A percentile compares a stretch with the other conserved stretches of the same genome.
These are phyloP conservation scores for Rhineura floridana DNA, from an alignment of 2,113 vertebrate genomes.

Conservation along the genomic window DNA sequence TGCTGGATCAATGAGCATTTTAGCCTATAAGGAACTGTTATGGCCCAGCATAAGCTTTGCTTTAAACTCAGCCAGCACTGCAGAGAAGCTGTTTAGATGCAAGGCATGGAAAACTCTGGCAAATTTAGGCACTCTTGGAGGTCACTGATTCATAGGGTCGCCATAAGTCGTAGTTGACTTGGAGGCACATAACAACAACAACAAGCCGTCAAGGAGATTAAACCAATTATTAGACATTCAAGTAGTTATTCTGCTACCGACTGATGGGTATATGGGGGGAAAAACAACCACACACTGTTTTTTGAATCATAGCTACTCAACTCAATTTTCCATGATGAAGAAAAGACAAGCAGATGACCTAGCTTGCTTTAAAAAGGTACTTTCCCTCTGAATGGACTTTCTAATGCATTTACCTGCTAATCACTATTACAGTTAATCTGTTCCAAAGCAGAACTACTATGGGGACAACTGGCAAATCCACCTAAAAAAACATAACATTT, in stretches of 20 bases:
- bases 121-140: too few species aligned
- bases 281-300: slow-evolving; percentile 19
- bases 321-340: slow-evolving; percentile 23
- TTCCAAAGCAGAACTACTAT: not conserved
- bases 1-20: not conserved
- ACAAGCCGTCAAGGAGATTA: slow-evolving; percentile 32
- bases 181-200: too few species aligned
- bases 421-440: not conserved
- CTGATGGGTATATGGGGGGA: not conserved
- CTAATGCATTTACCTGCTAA: not conserved
- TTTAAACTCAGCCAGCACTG: not conserved
- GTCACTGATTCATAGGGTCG: too few species aligned
- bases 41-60: not conserved
- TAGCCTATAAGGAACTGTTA: not conserved
- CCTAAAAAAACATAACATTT: not conserved
- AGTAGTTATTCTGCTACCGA: slow-evolving; percentile 24
- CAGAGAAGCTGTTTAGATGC: not conserved
- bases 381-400: not conserved
- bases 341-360: slow-evolving; percentile 18
- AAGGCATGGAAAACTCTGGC: slow-evolving; percentile 30
- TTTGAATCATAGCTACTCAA: slow-evolving; percentile 27
- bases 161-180: too few species aligned
- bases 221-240: slow-evolving; percentile 30
- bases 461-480: not conserved
- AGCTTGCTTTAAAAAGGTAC: slow-evolving; percentile 3